phyloP scores from a whole-genome alignment of 1,140 invertebrate species.

The Plodia interpunctella region DNA sequence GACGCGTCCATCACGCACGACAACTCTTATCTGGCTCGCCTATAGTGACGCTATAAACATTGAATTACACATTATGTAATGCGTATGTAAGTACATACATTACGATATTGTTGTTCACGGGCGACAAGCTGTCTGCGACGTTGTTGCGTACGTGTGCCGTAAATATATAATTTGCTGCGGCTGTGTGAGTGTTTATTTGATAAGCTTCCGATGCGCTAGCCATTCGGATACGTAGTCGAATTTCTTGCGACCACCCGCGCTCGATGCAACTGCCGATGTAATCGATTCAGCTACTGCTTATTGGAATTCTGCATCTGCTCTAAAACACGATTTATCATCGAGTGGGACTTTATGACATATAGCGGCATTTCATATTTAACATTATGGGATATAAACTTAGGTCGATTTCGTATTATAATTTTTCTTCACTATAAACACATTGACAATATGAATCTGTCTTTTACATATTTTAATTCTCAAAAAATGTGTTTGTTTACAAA shows the following conservation, averaged over 20 bases:
- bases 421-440: too few relatives aligned
- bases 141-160: conserved; percentile 54
- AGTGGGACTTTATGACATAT: conserved; percentile 5
- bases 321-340: conserved; percentile 4
- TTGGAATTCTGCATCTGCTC: conserved; percentile 7
- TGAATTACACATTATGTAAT: conserved; percentile 57
- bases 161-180: conserved; percentile 49
- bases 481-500: too few relatives aligned
- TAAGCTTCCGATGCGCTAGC: conserved; percentile 72
- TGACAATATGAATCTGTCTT: too few relatives aligned
- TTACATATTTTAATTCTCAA: too few relatives aligned
- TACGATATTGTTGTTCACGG: conserved; percentile 67
- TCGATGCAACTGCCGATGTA: conserved; percentile 9
- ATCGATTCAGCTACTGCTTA: conserved; percentile 7
- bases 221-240: conserved; percentile 65
- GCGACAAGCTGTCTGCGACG: conserved; percentile 72
- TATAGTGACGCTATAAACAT: conserved; percentile 55
- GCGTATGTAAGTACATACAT: conserved; percentile 48
- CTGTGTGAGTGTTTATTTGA: conserved; percentile 66
- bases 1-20: conserved; percentile 16
- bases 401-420: background rate
- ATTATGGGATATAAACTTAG: conserved; percentile 3
- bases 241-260: conserved; percentile 36
- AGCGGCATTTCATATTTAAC: conserved; percentile 2
- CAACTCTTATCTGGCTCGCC: conserved; percentile 44